Base-by-base conservation (phyloP, 2,113 vertebrate genomes). In the Otolemur garnettii region DNA sequence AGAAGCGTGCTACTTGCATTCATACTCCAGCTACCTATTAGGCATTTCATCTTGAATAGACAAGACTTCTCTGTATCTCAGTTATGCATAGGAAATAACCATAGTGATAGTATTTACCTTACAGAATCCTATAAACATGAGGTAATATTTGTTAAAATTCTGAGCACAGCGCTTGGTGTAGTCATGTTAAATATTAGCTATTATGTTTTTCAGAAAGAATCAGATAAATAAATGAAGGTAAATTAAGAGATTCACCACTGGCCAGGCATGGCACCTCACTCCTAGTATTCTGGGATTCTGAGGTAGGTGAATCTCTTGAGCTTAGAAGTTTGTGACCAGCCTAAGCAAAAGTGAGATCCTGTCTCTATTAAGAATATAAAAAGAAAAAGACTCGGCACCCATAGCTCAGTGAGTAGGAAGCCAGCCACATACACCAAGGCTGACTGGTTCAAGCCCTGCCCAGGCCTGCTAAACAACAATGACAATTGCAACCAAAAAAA, bases 71-170 rank as follows among this genome's bases (percentile, higher is more conserved):
- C 74, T 78, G 33, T 35, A 69, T 69, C 28, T 87, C 13, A 59
- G 13, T 35, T 28, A 35, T 14, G 13, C 72, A 33, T 21, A 81
- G 24, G 55, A 1, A 53, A 42, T 8, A 50, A 50, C 45, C 7
- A 90, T 66, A 64, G 68, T 59, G 69, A 55, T 50, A 59, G 15
- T 72, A 30, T 30, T 22, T 74, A 85, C 30, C 64, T 66, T 72
- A 62, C n/a, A 79, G 78, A 82, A 84, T 64, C 55, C 21, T 89
- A 84, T 92, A 53, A 33, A 72, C 12, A 38, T 72, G 19, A 9
- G 33, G 85, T 78, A 79, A 55, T 77, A 26, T 71, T 64, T 93
- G 66, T 90, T 66, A 85, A 74, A 93, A 90, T 85, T 57, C 8
- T 90, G 62, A 96, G 64, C n/a, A 79, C 64, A 85, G 35, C n/a